phyloP scores from a whole-genome alignment of 2,888 invertebrate genomes.

The Uropetala carovei region DNA sequence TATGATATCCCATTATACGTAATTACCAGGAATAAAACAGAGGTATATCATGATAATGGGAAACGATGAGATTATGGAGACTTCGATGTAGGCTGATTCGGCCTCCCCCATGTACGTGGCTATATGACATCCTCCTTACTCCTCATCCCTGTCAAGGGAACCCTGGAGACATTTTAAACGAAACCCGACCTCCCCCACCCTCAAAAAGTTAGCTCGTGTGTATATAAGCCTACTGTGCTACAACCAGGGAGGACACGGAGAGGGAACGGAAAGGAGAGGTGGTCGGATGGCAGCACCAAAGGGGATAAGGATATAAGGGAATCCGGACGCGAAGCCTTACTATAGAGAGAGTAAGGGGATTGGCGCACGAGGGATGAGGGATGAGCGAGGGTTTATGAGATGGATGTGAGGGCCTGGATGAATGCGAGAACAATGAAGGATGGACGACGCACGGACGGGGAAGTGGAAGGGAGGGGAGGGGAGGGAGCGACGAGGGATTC shows the following conservation, averaged over 20 bases:
- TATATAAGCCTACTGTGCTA: neutral
- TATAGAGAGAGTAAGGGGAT: conserved; percentile 7
- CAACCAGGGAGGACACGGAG: neutral
- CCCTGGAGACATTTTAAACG: neutral
- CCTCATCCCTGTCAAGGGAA: neutral
- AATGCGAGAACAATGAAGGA: neutral
- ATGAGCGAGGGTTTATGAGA: conserved; percentile 30
- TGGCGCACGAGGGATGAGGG: neutral
- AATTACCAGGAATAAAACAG: too few species aligned
- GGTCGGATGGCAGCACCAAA: too few species aligned
- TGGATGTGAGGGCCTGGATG: neutral
- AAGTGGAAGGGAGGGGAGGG: too few species aligned
- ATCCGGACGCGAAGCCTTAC: neutral
- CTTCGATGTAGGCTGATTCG: neutral
- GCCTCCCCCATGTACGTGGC: neutral
- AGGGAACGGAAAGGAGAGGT: neutral
- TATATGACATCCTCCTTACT: neutral
- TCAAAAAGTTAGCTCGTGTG: neutral
- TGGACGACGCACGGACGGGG: too few species aligned
- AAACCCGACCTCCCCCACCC: neutral
- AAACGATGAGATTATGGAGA: too few species aligned
- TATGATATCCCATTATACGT: too few species aligned
- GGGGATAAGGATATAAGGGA: neutral
- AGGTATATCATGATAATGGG: too few species aligned
- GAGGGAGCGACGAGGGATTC: neutral